phyloP scores from a whole-genome alignment of 92 coral and sea anemone species.

The Zoanthus solanderi region DNA sequence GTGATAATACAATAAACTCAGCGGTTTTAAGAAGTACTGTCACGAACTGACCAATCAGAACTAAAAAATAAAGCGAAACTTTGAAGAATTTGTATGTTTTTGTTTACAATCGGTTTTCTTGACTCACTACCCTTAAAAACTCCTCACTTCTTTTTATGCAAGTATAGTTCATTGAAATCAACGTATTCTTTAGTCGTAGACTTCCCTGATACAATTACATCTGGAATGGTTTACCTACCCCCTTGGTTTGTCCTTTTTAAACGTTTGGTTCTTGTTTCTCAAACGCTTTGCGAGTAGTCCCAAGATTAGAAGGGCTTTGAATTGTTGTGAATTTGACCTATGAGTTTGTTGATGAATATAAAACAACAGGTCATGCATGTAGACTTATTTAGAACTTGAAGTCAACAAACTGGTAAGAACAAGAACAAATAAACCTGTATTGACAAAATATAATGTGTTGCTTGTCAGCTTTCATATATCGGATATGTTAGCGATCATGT shows the following conservation, averaged over 20 bases:
- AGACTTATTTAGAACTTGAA: conserved; percentile 64
- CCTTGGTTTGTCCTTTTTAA: not conserved
- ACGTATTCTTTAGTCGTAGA: not conserved
- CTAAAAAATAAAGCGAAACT: conserved; percentile 17
- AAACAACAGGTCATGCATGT: conserved; percentile 73
- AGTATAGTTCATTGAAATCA: not conserved
- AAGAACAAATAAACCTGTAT: conserved; percentile 52
- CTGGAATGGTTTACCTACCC: conserved; percentile 2
- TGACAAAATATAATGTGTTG: conserved; percentile 15
- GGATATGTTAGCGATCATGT: not conserved
- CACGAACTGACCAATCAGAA: conserved; percentile 71
- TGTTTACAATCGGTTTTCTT: conserved; percentile 22
- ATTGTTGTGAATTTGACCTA: conserved; percentile 29
- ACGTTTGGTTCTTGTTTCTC: not conserved
- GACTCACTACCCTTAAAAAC: conserved; percentile 1
- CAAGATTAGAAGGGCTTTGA: conserved; percentile 29
- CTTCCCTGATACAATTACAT: not conserved
- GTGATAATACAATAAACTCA: conserved; percentile 62
- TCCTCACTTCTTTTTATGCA: not conserved
- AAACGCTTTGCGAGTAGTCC: conserved; percentile 32
- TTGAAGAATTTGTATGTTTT: conserved; percentile 7
- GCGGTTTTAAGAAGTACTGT: conserved; percentile 64
- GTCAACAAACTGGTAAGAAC: conserved; percentile 62
- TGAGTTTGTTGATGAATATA: conserved; percentile 28
- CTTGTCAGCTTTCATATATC: not conserved